Conservation (phyloP, 2,888 invertebrate species). For the Drosophila histrio region DNA sequence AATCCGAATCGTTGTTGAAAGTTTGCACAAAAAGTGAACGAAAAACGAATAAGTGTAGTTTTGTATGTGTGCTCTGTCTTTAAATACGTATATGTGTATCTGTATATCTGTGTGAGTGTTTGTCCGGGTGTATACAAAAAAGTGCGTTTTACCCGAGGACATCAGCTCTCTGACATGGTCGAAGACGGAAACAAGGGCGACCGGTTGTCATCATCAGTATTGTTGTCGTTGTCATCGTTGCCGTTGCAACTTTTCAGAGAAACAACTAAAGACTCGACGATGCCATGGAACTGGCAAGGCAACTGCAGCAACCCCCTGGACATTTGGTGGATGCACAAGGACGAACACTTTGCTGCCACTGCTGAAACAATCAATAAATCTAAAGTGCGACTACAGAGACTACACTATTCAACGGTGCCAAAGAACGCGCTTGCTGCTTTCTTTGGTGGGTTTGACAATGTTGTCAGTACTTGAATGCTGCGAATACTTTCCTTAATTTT, state of each 20-base stretch:
- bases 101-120: conserved; percentile 12
- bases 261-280: conserved; percentile 47
- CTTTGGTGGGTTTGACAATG: conserved; percentile 45
- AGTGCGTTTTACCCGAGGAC: conserved; percentile 53
- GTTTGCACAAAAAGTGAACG: conserved; percentile 44
- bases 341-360: conserved; percentile 7
- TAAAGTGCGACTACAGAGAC: conserved; percentile 62
- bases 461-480: conserved; percentile 35
- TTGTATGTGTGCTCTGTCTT: conserved; percentile 1
- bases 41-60: conserved; percentile 23
- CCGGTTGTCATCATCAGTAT: conserved; percentile 68
- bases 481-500: background rate
- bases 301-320: conserved; percentile 19
- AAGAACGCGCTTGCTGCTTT: conserved; percentile 32
- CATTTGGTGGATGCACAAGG: conserved; percentile 32
- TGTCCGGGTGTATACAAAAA: conserved; percentile 23
- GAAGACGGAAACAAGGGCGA: conserved; percentile 24
- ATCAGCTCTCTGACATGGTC: conserved; percentile 31
- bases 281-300: conserved; percentile 24
- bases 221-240: conserved; percentile 38
- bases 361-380: conserved; percentile 75
- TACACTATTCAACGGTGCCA: conserved; percentile 15
- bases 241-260: conserved; percentile 41
- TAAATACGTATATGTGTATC: conserved; percentile 3
- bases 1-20: conserved; percentile 69